Percentiles rank a stretch among this genome's conserved stretches.
Evolutionary conservation across 2,888 invertebrate species (phyloP).

Genomic region (Peribatodes rhomboidaria): DNA sequence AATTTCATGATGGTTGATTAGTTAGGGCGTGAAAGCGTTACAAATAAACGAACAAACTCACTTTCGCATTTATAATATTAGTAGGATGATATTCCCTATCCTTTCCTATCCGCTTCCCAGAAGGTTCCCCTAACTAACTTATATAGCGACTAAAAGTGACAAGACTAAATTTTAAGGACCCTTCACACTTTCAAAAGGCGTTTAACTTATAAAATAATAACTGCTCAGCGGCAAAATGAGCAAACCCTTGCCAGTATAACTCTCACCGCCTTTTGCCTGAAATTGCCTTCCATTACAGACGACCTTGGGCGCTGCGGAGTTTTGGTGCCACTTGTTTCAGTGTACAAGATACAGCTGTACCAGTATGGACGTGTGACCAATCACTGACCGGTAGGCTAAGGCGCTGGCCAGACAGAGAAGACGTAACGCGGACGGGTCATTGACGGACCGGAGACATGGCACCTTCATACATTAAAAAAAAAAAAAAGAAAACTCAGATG

Average conservation of each 20-base stretch:
- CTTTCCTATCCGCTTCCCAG: too few relatives aligned
- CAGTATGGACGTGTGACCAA: constrained; percentile 18
- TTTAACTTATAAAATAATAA: constrained; percentile 19
- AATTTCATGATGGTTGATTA: too few relatives aligned
- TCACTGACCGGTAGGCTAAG: too few relatives aligned
- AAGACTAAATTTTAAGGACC: neutral
- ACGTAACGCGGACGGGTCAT: too few relatives aligned
- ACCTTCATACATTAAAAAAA: constrained; percentile 1
- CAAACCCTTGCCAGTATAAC: constrained; percentile 15
- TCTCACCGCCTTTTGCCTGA: constrained; percentile 21
- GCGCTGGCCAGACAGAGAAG: too few relatives aligned
- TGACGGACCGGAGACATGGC: too few relatives aligned
- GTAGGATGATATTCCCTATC: too few relatives aligned
- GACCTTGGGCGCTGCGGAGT: constrained; percentile 29
- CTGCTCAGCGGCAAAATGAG: constrained; percentile 5
- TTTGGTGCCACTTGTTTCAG: constrained; percentile 25
- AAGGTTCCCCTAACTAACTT: neutral
- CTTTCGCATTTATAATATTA: too few relatives aligned
- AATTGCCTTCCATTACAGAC: constrained; percentile 25
- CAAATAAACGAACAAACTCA: too few relatives aligned
- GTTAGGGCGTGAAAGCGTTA: too few relatives aligned
- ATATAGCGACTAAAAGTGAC: constrained; percentile 2
- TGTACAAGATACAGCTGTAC: neutral
- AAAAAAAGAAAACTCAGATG: too few relatives aligned
- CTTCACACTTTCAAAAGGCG: constrained; percentile 11